Base-by-base conservation (phyloP, 1,140 invertebrate species). In the Oryctes rhinoceros region DNA sequence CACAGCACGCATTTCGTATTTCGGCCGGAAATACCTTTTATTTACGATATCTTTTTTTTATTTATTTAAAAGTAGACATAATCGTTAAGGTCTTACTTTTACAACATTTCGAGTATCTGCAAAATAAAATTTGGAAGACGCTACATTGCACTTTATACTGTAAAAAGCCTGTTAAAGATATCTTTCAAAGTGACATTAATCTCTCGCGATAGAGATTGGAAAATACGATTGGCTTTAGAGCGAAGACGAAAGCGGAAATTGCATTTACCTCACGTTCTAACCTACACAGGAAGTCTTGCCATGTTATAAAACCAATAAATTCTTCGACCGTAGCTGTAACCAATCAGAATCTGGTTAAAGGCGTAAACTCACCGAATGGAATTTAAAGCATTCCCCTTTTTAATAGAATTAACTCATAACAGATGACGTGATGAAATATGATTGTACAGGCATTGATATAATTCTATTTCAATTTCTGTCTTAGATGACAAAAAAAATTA, bases 251-350 rank as follows among this genome's bases (percentile, higher is more conserved):
- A 35, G 65, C 65, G 65, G 65, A 71, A 71, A 71, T 71, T 71
- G 35, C 65, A 71, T 71, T 71, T 71, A 71, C 65, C 24, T 71
- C 65, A 71, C 62, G 62, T 67, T n/a, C 62, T 67, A 67, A 67
- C 62, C 62, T 18, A 30, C 62, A 30, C 65, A 18, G 65, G 65
- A 71, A 71, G 65, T 71, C 11, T 37, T 6, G 65, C 65, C 18
- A 71, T 24, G 65, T 71, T 71, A 67, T 24, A 71, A 71, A 71
- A 71, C 65, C 65, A 24, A 71, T 71, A 30, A 3, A 71, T 71
- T 37, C 65, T 35, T 71, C 24, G 20, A 71, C 18, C 24, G 65
- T 71, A 37, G 65, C 24, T 71, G 65, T 71, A 71, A 67, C 53
- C 53, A 71, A 24, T 71, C 65, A 71, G 30, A 15, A 71, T 71